These are phyloP conservation scores for Ctenochaetus hawaiiensis DNA, from an alignment of 2,797 vertebrate genomes.

Conservation along the genomic window DNA sequence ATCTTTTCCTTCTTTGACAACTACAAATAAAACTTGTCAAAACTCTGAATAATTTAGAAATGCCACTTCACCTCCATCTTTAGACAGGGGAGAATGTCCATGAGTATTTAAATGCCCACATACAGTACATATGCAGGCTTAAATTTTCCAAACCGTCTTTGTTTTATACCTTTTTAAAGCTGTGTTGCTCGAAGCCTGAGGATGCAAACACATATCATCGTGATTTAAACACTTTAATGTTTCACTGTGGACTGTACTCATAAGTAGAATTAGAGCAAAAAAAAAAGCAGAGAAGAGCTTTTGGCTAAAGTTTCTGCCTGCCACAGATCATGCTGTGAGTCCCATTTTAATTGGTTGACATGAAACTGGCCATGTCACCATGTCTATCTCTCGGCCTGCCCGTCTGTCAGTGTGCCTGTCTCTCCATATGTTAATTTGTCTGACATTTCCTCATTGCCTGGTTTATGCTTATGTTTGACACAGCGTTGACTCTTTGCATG, in stretches of 20 bases:
- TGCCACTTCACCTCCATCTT: constrained; percentile 33
- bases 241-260: constrained; percentile 11
- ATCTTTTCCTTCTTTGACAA: constrained; percentile 16
- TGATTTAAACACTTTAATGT: constrained; percentile 33
- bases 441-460: constrained; percentile 17
- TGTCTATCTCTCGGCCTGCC: constrained; percentile 3
- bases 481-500: constrained; percentile 10
- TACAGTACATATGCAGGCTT: constrained; percentile 1
- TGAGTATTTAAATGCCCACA: not conserved
- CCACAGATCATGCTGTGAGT: constrained; percentile 46
- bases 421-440: constrained; percentile 42
- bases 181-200: constrained; percentile 26
- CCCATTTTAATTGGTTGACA: constrained; percentile 49
- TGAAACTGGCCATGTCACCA: constrained; percentile 35
- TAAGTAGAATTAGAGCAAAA: constrained; percentile 31
- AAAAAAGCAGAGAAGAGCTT: constrained; percentile 27
- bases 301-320: constrained; percentile 16
- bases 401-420: constrained; percentile 36
- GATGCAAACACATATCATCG: constrained; percentile 9
- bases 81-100: constrained; percentile 26
- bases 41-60: constrained; percentile 33
- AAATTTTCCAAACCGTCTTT: constrained; percentile 31
- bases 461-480: constrained; percentile 37
- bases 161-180: constrained; percentile 11
- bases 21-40: constrained; percentile 11